Evolutionary conservation across 2,888 invertebrate genomes (phyloP).

Genomic region (Selenia dentaria): DNA sequence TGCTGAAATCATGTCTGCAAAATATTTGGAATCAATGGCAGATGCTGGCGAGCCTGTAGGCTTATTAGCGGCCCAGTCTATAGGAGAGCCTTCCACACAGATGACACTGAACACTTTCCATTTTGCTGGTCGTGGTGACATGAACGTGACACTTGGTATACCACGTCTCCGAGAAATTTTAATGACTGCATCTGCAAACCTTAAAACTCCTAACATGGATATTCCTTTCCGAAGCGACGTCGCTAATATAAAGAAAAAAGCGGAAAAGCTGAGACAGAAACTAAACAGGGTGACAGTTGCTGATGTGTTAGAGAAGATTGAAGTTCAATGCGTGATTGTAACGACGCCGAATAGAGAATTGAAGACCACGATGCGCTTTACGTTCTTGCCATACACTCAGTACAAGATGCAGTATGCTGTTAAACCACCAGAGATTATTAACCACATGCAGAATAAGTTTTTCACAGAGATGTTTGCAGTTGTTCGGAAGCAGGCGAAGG

Average conservation of each 20-base stretch:
- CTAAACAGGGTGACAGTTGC: slow-evolving; percentile 91
- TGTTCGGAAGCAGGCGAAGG: slow-evolving; percentile 85
- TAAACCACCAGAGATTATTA: slow-evolving; percentile 88
- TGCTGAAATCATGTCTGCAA: slow-evolving; percentile 89
- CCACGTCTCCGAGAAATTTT: slow-evolving; percentile 98
- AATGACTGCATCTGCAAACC: slow-evolving; percentile 96
- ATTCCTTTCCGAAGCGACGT: slow-evolving; percentile 89
- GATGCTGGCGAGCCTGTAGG: slow-evolving; percentile 98
- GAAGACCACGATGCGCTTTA: slow-evolving; percentile 88
- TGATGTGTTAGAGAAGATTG: slow-evolving; percentile 90
- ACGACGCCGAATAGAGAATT: slow-evolving; percentile 82
- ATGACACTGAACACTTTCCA: slow-evolving; percentile 99
- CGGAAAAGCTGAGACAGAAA: slow-evolving; percentile 88
- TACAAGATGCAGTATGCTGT: slow-evolving; percentile 91
- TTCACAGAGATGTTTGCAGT: slow-evolving; percentile 87
- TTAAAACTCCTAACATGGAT: slow-evolving; percentile 98
- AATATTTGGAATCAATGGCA: slow-evolving; percentile 90
- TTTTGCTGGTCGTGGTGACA: slow-evolving; percentile 99
- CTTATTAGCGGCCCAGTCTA: slow-evolving; percentile 97
- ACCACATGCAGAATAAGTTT: slow-evolving; percentile 90
- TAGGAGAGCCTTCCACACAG: slow-evolving; percentile 99
- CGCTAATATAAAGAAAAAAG: slow-evolving; percentile 76
- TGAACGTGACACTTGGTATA: slow-evolving; percentile 99
- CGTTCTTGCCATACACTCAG: slow-evolving; percentile 89
- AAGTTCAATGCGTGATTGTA: slow-evolving; percentile 85